These are phyloP conservation scores for Chelidonichthys spinosus DNA, from an alignment of 2,797 vertebrate genomes.

Conservation along the genomic window DNA sequence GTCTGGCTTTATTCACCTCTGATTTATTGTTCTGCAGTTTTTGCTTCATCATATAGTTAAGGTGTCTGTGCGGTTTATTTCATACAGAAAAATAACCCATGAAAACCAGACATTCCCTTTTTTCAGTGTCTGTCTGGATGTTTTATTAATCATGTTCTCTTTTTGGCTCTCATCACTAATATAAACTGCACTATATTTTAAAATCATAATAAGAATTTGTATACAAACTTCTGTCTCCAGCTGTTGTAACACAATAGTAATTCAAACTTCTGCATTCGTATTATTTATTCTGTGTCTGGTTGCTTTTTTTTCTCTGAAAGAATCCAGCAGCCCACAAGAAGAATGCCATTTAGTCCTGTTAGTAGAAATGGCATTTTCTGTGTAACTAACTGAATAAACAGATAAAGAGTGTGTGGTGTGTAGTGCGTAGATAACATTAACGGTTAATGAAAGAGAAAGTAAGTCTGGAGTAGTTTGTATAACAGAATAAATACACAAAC, in stretches of 20 bases:
- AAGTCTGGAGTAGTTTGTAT: neutral
- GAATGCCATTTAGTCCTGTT: neutral
- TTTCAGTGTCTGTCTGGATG: neutral
- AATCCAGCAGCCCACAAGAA: neutral
- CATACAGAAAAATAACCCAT: neutral
- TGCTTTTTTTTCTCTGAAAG: conserved; percentile 4
- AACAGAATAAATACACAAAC: neutral
- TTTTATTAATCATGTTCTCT: neutral
- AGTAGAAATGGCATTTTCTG: conserved; percentile 3
- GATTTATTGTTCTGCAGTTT: neutral
- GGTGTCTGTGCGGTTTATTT: neutral
- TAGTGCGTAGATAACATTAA: neutral
- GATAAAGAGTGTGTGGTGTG: no score
- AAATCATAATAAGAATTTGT: neutral
- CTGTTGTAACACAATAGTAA: neutral
- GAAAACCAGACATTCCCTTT: neutral
- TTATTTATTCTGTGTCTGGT: conserved; percentile 29
- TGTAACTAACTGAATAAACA: conserved; percentile 5
- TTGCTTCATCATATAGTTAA: neutral
- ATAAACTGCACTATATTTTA: neutral
- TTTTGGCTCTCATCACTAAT: neutral
- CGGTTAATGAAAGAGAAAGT: neutral
- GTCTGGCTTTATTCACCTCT: conserved; percentile 1
- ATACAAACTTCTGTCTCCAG: neutral
- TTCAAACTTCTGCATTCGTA: neutral